phyloP scores from a whole-genome alignment of 2,888 invertebrate genomes.

The Gastrophysa polygoni region DNA sequence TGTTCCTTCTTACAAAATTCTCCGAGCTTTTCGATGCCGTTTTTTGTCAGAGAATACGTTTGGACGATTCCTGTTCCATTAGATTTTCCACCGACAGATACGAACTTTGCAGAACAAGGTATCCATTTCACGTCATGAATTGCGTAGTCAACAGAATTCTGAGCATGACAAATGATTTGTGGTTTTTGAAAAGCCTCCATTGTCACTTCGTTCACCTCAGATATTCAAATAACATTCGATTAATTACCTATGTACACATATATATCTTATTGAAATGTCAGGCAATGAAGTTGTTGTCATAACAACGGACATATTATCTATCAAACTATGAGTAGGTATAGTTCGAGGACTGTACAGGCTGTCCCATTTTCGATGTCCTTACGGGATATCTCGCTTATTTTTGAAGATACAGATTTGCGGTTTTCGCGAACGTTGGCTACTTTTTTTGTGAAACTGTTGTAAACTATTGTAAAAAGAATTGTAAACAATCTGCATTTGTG shows the following conservation, averaged over 20 bases:
- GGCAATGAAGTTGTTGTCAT: neutral
- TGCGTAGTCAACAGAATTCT: conserved; percentile 82
- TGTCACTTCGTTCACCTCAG: neutral
- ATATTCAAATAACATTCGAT: neutral
- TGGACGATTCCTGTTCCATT: conserved; percentile 86
- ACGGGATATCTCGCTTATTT: no score
- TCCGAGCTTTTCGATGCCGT: conserved; percentile 72
- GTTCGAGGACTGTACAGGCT: no score
- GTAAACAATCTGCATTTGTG: no score
- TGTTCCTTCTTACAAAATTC: conserved; percentile 81
- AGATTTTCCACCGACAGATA: conserved; percentile 84
- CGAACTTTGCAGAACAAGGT: conserved; percentile 92
- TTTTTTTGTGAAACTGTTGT: no score
- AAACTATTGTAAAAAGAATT: no score
- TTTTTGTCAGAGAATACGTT: conserved; percentile 77
- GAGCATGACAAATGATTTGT: conserved; percentile 87
- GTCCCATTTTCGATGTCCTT: no score
- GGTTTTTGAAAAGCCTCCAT: conserved; percentile 76
- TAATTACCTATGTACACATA: neutral
- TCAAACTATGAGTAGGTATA: no score
- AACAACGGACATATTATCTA: neutral
- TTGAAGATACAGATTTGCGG: no score
- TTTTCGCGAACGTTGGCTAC: no score
- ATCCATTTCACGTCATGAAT: conserved; percentile 96
- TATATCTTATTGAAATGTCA: neutral